Conservation (phyloP, 2,888 invertebrate genomes). For the Trichacis sp. region DNA sequence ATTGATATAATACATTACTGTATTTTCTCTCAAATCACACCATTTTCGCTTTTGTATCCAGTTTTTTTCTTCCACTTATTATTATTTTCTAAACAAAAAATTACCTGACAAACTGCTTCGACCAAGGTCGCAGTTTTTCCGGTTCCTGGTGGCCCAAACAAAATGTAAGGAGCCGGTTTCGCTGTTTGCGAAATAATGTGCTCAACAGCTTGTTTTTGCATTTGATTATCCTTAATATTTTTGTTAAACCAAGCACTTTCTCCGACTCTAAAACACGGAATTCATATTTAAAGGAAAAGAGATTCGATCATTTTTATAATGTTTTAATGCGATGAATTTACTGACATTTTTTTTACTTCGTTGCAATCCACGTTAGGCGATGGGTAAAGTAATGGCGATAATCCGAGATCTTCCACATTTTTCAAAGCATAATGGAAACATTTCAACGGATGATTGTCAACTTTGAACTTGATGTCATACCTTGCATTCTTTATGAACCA, state of each 20-base stretch:
- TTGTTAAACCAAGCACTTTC: constrained; percentile 56
- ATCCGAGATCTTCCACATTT: neutral
- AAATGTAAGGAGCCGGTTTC: constrained; percentile 79
- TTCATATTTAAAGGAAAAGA: too few relatives aligned
- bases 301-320: too few relatives aligned
- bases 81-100: too few relatives aligned
- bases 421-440: constrained; percentile 43
- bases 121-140: constrained; percentile 39
- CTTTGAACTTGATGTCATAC: constrained; percentile 39
- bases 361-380: neutral
- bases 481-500: too few relatives aligned
- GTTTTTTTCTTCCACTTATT: too few relatives aligned
- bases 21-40: too few relatives aligned
- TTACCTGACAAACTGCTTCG: constrained; percentile 31
- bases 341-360: neutral
- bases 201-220: constrained; percentile 77
- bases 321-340: too few relatives aligned
- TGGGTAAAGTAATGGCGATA: neutral
- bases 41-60: too few relatives aligned
- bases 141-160: constrained; percentile 75
- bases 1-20: too few relatives aligned
- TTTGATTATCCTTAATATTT: constrained; percentile 71
- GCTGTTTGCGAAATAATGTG: constrained; percentile 76
- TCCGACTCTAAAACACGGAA: neutral
- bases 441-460: constrained; percentile 34